Conservation (phyloP, 2,113 vertebrate genomes). For the Heterotilapia buettikoferi region DNA sequence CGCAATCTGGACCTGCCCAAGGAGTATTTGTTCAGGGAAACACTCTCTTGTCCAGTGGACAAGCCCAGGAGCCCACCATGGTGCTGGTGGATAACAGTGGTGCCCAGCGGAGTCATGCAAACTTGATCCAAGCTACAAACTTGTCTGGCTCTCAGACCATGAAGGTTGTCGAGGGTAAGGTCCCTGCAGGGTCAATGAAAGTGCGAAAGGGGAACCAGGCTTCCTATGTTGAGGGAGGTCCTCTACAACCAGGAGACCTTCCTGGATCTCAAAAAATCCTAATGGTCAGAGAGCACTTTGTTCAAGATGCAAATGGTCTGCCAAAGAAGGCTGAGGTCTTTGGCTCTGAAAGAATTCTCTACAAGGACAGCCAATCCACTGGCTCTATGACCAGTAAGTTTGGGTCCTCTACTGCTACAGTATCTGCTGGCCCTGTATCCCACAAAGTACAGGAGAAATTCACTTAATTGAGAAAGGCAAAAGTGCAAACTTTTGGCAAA, state of each 20-base stretch:
- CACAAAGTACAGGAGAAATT: not conserved
- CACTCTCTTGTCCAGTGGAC: not conserved
- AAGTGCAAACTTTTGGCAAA: not conserved
- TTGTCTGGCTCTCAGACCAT: slow-evolving; percentile 54
- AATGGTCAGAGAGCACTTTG: slow-evolving; percentile 3
- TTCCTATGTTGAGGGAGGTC: not conserved
- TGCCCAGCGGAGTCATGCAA: not conserved
- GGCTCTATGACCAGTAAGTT: not conserved
- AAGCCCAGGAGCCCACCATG: not conserved
- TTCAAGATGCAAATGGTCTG: not conserved
- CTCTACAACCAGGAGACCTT: slow-evolving; percentile 1
- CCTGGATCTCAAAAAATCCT: slow-evolving; percentile 40
- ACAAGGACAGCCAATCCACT: not conserved
- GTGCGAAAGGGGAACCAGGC: slow-evolving; percentile 31
- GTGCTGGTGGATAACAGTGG: slow-evolving; percentile 9
- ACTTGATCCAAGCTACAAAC: slow-evolving; percentile 32
- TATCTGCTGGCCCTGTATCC: not conserved
- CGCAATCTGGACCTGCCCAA: not conserved
- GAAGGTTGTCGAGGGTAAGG: slow-evolving; percentile 49
- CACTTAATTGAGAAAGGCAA: not conserved
- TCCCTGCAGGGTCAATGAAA: slow-evolving; percentile 20
- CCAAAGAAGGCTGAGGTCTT: not conserved
- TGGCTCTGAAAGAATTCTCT: slow-evolving; percentile 4
- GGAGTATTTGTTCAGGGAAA: slow-evolving; percentile 28
- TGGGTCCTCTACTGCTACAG: not conserved